Conservation (phyloP, 2,888 invertebrate species). For the Xanthia togata region DNA sequence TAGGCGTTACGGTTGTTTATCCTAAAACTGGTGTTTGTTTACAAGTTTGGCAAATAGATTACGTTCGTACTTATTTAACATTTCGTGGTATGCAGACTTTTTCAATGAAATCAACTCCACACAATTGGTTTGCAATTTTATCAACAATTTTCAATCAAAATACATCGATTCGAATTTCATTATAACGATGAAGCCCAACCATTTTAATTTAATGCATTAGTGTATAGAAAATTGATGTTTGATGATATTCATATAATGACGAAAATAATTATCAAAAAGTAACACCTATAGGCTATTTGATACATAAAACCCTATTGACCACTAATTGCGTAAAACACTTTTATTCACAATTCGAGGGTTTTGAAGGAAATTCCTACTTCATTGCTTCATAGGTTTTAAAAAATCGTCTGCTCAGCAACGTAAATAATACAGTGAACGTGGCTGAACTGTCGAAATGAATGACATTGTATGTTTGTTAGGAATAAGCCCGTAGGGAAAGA, state of each 20-base stretch:
- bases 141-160: neutral
- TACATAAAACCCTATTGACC: neutral
- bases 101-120: slow-evolving; percentile 2
- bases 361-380: no score
- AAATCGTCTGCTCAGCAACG: no score
- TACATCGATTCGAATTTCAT: neutral
- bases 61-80: neutral
- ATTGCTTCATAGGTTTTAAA: no score
- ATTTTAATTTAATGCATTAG: neutral
- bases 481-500: no score
- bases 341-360: no score
- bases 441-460: no score
- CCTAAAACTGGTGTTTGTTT: no score
- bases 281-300: neutral
- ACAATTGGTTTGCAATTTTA: neutral
- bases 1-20: no score
- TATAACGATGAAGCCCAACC: no score
- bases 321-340: neutral
- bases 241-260: neutral
- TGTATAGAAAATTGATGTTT: neutral
- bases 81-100: neutral
- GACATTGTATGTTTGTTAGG: no score
- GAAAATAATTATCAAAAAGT: neutral
- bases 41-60: no score
- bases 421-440: no score